Percentiles rank a stretch among this genome's conserved stretches.
Conservation (phyloP, 2,113 vertebrate genomes). For the Tychaedon coryphoeus region DNA sequence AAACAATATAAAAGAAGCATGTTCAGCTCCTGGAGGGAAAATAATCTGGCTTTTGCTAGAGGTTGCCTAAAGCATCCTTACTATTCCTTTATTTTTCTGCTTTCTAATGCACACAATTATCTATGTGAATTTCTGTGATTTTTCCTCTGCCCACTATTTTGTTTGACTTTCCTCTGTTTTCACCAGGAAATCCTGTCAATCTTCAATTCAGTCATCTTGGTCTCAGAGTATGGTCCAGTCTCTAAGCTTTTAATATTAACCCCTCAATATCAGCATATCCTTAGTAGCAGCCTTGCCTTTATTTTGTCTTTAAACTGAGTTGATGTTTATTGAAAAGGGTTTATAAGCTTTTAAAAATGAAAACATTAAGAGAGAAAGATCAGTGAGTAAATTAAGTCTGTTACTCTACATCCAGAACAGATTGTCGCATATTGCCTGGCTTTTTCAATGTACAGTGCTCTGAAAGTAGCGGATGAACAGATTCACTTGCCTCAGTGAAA, state of each 20-base stretch:
- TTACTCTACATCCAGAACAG: background rate
- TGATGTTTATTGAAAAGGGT: background rate
- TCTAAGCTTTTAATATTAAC: background rate
- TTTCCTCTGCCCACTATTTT: background rate
- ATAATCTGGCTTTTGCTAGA: background rate
- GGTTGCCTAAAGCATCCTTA: background rate
- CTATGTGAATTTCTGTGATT: background rate
- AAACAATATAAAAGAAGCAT: background rate
- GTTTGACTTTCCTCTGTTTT: background rate
- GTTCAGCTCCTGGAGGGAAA: background rate
- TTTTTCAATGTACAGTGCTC: rapidly evolving
- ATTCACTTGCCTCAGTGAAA: background rate
- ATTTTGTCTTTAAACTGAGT: background rate
- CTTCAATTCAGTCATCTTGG: background rate
- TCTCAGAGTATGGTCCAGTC: background rate
- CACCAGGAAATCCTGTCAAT: background rate
- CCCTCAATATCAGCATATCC: rapidly evolving
- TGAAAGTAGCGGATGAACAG: background rate
- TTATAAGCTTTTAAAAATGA: background rate
- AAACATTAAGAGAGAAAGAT: background rate
- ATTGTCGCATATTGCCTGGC: background rate
- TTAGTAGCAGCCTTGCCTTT: background rate
- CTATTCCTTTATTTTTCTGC: background rate
- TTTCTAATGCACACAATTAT: background rate
- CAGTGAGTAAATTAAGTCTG: background rate